A percentile compares a stretch with the other conserved stretches of the same genome.
Evolutionary conservation across 1,140 invertebrate genomes (phyloP).

Genomic region (Argopecten irradians): DNA sequence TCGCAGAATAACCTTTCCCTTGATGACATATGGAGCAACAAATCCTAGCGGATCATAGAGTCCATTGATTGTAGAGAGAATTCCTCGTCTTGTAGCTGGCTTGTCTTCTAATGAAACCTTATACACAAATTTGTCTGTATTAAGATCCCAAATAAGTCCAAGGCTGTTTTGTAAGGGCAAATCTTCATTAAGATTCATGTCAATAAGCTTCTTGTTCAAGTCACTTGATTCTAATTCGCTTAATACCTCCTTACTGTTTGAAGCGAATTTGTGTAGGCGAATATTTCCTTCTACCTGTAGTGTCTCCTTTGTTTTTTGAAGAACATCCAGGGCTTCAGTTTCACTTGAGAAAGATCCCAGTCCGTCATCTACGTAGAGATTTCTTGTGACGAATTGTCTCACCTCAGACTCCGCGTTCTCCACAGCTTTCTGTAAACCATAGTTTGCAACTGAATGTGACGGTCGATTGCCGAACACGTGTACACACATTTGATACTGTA

Average conservation of each 20-base stretch:
- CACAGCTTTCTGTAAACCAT: background rate
- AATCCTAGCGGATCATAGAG: constrained; percentile 46
- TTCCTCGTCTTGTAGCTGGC: constrained; percentile 38
- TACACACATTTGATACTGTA: background rate
- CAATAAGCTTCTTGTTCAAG: constrained; percentile 33
- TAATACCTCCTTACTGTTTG: constrained; percentile 35
- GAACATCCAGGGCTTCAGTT: constrained; percentile 25
- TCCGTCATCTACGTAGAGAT: constrained; percentile 53
- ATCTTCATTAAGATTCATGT: constrained; percentile 35
- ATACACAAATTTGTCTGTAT: constrained; percentile 45
- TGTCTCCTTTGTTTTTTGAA: constrained; percentile 32
- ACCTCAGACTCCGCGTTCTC: constrained; percentile 2
- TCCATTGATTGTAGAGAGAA: constrained; percentile 35
- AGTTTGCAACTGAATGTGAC: background rate
- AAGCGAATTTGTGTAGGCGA: constrained; percentile 42
- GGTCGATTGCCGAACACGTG: background rate
- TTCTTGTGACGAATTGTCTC: background rate
- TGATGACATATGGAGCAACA: constrained; percentile 23
- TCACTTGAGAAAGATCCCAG: constrained; percentile 34
- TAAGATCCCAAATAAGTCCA: constrained; percentile 48
- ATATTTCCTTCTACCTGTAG: constrained; percentile 31
- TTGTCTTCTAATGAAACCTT: constrained; percentile 25
- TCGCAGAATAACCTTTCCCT: constrained; percentile 30
- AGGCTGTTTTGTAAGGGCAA: constrained; percentile 47
- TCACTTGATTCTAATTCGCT: constrained; percentile 33